Conservation (phyloP, 2,113 vertebrate species). For the Vanacampus margaritifer region DNA sequence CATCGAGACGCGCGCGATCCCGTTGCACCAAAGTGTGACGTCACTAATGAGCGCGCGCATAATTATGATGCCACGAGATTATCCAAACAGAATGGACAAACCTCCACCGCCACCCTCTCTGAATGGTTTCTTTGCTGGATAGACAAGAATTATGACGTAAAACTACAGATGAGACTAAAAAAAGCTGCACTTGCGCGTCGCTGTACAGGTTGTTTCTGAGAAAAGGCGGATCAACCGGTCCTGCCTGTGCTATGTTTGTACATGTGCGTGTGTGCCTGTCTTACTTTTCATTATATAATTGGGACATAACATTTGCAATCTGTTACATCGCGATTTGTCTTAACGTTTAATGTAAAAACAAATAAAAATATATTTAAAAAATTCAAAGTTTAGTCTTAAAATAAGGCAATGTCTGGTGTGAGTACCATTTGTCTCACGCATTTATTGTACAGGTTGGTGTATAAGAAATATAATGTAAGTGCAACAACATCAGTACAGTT, state of each 20-base stretch:
- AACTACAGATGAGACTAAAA: neutral
- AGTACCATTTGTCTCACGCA: too few species aligned
- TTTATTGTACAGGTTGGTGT: too few species aligned
- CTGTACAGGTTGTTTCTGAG: neutral
- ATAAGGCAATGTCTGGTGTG: too few species aligned
- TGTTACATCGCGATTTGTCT: neutral
- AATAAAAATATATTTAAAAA: too few species aligned
- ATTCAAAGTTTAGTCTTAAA: too few species aligned
- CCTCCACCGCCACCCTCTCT: neutral
- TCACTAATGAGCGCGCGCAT: slow-evolving; percentile 12
- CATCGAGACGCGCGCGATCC: slow-evolving; percentile 37
- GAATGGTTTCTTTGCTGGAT: neutral
- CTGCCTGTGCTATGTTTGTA: neutral
- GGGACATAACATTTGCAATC: neutral
- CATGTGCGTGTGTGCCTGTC: neutral
- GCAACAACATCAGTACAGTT: too few species aligned
- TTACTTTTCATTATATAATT: neutral
- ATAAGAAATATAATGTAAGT: too few species aligned
- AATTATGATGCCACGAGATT: neutral
- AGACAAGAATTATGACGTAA: neutral
- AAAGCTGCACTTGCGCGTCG: neutral
- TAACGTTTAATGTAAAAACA: too few species aligned
- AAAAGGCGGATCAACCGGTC: slow-evolving; percentile 28
- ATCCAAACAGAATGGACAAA: slow-evolving; percentile 2
- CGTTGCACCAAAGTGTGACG: slow-evolving; percentile 40